Conservation (phyloP, 2,888 invertebrate species). For the Camptogramma bilineatum region DNA sequence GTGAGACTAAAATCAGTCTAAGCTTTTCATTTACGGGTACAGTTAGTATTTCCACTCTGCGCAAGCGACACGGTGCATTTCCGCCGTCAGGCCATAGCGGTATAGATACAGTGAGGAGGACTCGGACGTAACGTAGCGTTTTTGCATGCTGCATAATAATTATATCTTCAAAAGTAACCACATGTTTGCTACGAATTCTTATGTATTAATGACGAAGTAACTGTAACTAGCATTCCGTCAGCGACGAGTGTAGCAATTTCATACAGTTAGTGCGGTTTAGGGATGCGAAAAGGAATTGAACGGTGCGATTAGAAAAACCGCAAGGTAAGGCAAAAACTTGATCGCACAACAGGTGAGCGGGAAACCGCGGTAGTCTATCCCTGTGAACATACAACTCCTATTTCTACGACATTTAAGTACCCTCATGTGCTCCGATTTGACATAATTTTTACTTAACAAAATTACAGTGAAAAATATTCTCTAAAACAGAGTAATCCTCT, state of each 20-base stretch:
- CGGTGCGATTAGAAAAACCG: slow-evolving; percentile 65
- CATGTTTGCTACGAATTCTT: slow-evolving; percentile 54
- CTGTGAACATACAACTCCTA: slow-evolving; percentile 36
- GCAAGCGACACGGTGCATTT: slow-evolving; percentile 39
- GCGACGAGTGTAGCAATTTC: slow-evolving; percentile 57
- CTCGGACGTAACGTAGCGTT: slow-evolving; percentile 43
- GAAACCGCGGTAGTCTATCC: slow-evolving; percentile 46
- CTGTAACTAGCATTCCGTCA: slow-evolving; percentile 51
- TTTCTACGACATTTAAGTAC: slow-evolving; percentile 36
- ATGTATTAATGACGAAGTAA: slow-evolving; percentile 62
- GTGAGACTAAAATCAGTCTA: too few relatives aligned
- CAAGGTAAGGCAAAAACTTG: slow-evolving; percentile 66
- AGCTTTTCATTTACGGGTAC: too few relatives aligned
- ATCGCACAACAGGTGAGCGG: slow-evolving; percentile 61
- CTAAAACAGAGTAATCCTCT: too few relatives aligned
- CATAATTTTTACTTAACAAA: not conserved
- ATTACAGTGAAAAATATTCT: too few relatives aligned
- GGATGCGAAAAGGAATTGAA: slow-evolving; percentile 62
- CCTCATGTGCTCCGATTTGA: slow-evolving; percentile 18
- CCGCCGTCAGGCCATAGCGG: slow-evolving; percentile 45
- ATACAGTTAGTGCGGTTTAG: slow-evolving; percentile 70
- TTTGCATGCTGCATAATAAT: slow-evolving; percentile 49
- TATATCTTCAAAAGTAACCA: slow-evolving; percentile 48
- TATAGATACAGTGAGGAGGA: slow-evolving; percentile 42
- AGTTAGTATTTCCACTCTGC: not conserved